These are phyloP conservation scores for Hemibagrus guttatus DNA, from an alignment of 2,797 vertebrate species.

Conservation along the genomic window DNA sequence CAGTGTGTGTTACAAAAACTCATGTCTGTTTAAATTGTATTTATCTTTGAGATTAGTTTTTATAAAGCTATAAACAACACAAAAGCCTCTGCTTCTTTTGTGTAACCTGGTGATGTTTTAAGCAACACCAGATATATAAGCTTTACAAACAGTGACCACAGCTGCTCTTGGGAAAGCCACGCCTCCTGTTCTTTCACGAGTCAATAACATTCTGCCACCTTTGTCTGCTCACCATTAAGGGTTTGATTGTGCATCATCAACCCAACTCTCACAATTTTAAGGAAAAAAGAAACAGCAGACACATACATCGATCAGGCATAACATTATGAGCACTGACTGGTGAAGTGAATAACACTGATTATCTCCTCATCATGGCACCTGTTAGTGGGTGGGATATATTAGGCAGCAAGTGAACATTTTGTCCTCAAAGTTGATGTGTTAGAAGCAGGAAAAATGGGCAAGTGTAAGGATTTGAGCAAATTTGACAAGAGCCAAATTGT, in stretches of 20 bases:
- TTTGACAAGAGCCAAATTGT: no score
- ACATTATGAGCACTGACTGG: no score
- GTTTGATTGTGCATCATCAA: background rate
- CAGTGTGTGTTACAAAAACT: background rate
- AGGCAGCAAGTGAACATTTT: no score
- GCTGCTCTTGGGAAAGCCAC: background rate
- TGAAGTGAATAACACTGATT: no score
- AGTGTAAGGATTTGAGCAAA: no score
- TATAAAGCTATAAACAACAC: background rate
- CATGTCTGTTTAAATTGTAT: no score
- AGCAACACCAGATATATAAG: conserved; percentile 31
- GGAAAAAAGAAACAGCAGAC: background rate
- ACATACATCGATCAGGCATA: no score
- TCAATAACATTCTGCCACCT: background rate
- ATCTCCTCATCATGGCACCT: no score
- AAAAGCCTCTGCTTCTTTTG: background rate
- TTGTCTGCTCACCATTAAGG: background rate
- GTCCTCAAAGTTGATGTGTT: no score
- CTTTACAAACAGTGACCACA: background rate
- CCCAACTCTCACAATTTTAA: background rate
- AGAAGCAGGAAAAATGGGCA: no score
- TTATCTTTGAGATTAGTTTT: background rate
- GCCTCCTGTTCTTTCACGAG: background rate
- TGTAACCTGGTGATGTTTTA: conserved; percentile 21
- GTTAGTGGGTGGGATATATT: no score